Evolutionary conservation across 2,888 invertebrate genomes (phyloP), one percentile per base, ranked within the genome.

Genomic region (Nipponacmea schrenckii): DNA sequence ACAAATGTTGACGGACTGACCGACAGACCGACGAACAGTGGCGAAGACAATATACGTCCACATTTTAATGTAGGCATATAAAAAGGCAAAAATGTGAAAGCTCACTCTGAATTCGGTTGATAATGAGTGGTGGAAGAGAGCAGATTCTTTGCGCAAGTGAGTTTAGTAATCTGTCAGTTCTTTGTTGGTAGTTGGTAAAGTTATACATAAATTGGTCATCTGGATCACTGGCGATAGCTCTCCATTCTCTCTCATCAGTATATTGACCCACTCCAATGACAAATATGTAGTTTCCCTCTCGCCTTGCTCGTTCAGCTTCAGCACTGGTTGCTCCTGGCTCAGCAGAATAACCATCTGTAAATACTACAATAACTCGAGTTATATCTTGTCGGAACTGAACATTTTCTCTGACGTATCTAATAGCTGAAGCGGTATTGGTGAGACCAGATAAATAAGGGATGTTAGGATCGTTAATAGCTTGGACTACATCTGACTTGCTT

Each of bases 241-340:
- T 70, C 66, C 86, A 80, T 71, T 87, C 87, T 7, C 74, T 76
- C 70, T 77, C 78, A 50, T 85, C 85, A 24, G 82, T 79, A 45
- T 83, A 80, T 63, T 76, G 79, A 1, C 87, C 87, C 1, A 87
- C 84, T 7, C 87, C 87, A 26, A 87, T 81, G 15, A 85, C 84
- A 72, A 86, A 86, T 66, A 87, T 39, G 64, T 84, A 80, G 62
- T 86, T 84, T 7, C 85, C 84, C 14, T 79, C 80, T 12, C 80
- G 68, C 0, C 72, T 68, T 8, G 75, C 75, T 24, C 56, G 56
- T n/a, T 76, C 71, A 0, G 77, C 74, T 68, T 79, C 77, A 17
- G 68, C 39, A 15, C 64, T 56, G 2, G 78, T 78, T 1, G 62
- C 48, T 1, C 73, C 70, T 10, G 74, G 77, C 17, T 64, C 67